A percentile compares a stretch with the other conserved stretches of the same genome.
These are phyloP conservation scores for Zaprionus vittiger DNA, from an alignment of 1,140 invertebrate genomes.

Conservation along the genomic window DNA sequence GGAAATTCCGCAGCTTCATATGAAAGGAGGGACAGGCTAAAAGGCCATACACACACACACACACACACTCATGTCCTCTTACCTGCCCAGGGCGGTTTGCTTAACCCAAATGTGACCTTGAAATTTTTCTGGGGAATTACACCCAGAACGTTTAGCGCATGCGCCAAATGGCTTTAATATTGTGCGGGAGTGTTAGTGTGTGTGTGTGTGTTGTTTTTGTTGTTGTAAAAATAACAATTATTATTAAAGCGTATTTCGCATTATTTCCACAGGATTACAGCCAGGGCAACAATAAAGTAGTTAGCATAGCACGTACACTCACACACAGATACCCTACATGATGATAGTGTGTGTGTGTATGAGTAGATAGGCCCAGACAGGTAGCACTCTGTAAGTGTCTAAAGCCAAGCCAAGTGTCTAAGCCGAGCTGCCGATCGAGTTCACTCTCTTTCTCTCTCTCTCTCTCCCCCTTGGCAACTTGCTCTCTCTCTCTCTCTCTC, in stretches of 20 bases:
- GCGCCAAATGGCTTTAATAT: slow-evolving; percentile 82
- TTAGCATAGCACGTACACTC: slow-evolving; percentile 19
- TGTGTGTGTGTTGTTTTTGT: slow-evolving; percentile 52
- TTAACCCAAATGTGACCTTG: slow-evolving; percentile 75
- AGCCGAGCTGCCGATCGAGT: slow-evolving; percentile 45
- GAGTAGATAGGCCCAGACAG: background rate
- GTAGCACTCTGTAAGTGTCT: slow-evolving; percentile 53
- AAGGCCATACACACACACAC: slow-evolving; percentile 40
- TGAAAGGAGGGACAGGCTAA: slow-evolving; percentile 56
- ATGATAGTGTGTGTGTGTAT: background rate
- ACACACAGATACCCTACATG: background rate
- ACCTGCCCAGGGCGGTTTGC: slow-evolving; percentile 53
- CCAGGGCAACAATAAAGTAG: slow-evolving; percentile 66
- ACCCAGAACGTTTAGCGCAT: slow-evolving; percentile 75
- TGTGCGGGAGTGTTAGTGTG: slow-evolving; percentile 38
- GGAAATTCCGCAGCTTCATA: slow-evolving; percentile 72
- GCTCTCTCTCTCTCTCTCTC: background rate
- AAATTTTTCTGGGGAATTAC: slow-evolving; percentile 77
- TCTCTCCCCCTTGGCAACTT: background rate
- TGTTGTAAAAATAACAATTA: slow-evolving; percentile 82
- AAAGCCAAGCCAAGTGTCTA: slow-evolving; percentile 80
- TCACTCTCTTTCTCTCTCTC: background rate
- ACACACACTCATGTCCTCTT: slow-evolving; percentile 43
- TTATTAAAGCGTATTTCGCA: slow-evolving; percentile 83
- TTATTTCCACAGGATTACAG: slow-evolving; percentile 81